Base-by-base conservation (phyloP, 2,797 vertebrate genomes). In the Lagocephalus sceleratus region DNA sequence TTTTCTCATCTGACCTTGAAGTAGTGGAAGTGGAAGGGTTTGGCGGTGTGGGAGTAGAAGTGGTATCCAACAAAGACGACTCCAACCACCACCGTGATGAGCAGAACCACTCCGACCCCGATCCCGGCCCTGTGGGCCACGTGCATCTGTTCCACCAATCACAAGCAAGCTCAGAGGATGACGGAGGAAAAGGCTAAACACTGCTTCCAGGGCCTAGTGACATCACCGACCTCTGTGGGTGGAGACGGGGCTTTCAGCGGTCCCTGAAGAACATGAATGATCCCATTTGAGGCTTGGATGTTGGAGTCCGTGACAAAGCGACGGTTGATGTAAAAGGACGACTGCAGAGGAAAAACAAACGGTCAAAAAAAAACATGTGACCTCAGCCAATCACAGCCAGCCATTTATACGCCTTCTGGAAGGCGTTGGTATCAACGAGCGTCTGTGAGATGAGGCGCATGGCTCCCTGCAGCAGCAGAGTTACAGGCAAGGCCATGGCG, bases 231-330 rank as follows among this genome's bases (percentile, higher is more conserved):
- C 68, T 50, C 20, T 3, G 71, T 72, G 5, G 5, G 65, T 22
- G 66, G 76, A 0, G 87, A 88, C 3, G 94, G 94, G 10, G 95
- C 94, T 70, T 85, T 88, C 49, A 99, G 73, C 11, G 97, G 91
- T 15, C 88, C 85, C 62, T 92, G 91, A 21, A 99, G 93, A 3
- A 95, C 63, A 1, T 99, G 97, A 67, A 99, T 94, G 62, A 99
- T 81, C 29, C 96, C 97, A 0, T 99, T 99, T 59, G 94, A 92
- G 43, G 95, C 92, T 15, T 88, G 62, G 68, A 96, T 87, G 75
- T 99, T 89, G 15, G 92, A 89, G 45, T 87, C 75, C 0, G 90
- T 71, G 66, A 99, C 84, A 41, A 92, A 90, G 42, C 90, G 93
- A 56, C 91, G 66, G 5, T 93, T 92, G 38, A 98, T 91, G 3